Evolutionary conservation across 2,113 vertebrate genomes (phyloP).

Genomic region (Stigmatopora argus): DNA sequence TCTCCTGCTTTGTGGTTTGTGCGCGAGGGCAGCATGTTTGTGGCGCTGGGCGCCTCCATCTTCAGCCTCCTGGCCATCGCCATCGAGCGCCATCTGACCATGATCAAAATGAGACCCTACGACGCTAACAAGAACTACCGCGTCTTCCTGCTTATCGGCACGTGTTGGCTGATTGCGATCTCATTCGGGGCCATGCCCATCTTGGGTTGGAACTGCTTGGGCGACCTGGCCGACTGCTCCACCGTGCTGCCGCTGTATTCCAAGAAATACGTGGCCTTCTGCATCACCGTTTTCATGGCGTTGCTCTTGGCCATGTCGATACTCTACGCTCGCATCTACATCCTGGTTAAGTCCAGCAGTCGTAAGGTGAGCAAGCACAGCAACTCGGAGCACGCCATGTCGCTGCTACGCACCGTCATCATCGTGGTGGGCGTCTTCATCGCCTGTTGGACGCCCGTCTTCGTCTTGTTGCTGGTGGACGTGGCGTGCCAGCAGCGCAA

Average conservation of each 20-base stretch:
- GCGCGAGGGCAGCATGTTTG: slow-evolving; percentile 92
- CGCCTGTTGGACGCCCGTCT: slow-evolving; percentile 88
- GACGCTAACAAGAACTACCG: slow-evolving; percentile 89
- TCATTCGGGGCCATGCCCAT: slow-evolving; percentile 85
- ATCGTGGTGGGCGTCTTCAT: slow-evolving; percentile 94
- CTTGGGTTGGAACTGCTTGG: slow-evolving; percentile 92
- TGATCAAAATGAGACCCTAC: slow-evolving; percentile 97
- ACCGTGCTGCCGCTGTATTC: slow-evolving; percentile 88
- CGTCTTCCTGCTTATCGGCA: slow-evolving; percentile 90
- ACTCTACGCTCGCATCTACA: slow-evolving; percentile 89
- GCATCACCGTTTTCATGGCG: slow-evolving; percentile 82
- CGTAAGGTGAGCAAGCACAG: slow-evolving; percentile 83
- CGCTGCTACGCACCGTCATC: slow-evolving; percentile 87
- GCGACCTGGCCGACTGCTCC: slow-evolving; percentile 83
- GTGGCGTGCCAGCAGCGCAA: slow-evolving; percentile 78
- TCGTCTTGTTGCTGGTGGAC: slow-evolving; percentile 85
- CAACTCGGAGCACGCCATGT: slow-evolving; percentile 86
- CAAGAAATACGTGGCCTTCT: slow-evolving; percentile 91
- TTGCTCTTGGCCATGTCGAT: slow-evolving; percentile 83
- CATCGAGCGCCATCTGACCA: slow-evolving; percentile 92
- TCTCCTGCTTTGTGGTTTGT: slow-evolving; percentile 84
- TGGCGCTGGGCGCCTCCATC: slow-evolving; percentile 85
- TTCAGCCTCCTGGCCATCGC: slow-evolving; percentile 94
- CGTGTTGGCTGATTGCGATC: slow-evolving; percentile 86
- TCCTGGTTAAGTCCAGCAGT: slow-evolving; percentile 88